Base-by-base conservation (phyloP, 2,797 vertebrate genomes). In the Peromyscus attwateri region DNA sequence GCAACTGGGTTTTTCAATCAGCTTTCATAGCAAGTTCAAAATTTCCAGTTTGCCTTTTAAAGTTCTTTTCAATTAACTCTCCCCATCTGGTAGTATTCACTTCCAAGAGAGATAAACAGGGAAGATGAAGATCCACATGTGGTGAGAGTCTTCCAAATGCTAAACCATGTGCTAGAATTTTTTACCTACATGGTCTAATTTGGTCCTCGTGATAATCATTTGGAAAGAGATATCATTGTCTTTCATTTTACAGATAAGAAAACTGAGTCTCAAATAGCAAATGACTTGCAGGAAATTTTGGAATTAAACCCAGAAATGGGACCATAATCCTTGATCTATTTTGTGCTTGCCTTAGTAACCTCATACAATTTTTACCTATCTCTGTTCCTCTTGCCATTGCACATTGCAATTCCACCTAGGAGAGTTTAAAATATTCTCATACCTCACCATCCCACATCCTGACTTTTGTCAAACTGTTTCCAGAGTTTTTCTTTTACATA, bases 1-100 rank as follows among this genome's bases (percentile, higher is more conserved):
- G 14, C 34, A 91, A 82, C 9, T 40, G 13, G 68, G 10, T 70
- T 88, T 81, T 46, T 77, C 43, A 31, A 34, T 79, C 75, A 91
- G 29, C 55, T 89, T 84, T 75, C 8, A 66, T 52, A 52, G 46
- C 79, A 84, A 82, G 46, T 95, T 83, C 37, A 89, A 49, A 84
- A n/a, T 40, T 94, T 84, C 27, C n/a, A 52, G 6, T 60, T 40
- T 95, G 46, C 8, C 31, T 94, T 89, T 94, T 79, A 73, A 73
- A 70, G 25, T 46, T 73, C n/a, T 94, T 93, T 66, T 89, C 60
- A 82, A 92, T 75, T 90, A 90, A 81, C 7, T 92, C 16, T 49
- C 29, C 16, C 37, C 55, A 94, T 89, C 71, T 75, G 79, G 94
- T 10, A 80, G 27, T 92, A n/a, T 84, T 95, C 87, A 89, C 46